A percentile compares a stretch with the other conserved stretches of the same genome.
These are phyloP conservation scores for Eleutherodactylus coqui DNA, from an alignment of 2,797 vertebrate species.

Conservation along the genomic window DNA sequence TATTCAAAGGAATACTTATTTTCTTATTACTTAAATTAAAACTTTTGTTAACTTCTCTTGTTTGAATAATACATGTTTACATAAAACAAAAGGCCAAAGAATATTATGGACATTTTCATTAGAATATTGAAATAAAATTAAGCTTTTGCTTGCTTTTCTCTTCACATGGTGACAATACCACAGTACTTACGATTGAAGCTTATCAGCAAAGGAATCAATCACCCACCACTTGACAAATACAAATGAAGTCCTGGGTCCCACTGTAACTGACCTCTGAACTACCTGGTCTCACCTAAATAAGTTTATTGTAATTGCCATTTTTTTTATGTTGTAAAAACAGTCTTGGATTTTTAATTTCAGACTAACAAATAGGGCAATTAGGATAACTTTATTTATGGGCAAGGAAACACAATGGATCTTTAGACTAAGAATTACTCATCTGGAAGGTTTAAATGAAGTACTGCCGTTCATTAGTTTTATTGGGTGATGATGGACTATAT, in stretches of 20 bases:
- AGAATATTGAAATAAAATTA: background rate
- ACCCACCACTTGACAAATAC: background rate
- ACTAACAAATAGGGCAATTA: no score
- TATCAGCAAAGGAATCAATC: background rate
- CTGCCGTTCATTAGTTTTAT: no score
- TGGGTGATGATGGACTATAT: no score
- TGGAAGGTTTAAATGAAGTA: no score
- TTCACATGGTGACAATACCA: background rate
- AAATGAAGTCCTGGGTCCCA: background rate
- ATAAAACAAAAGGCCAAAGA: background rate
- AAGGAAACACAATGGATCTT: no score
- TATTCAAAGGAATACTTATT: background rate
- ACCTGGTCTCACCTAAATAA: no score
- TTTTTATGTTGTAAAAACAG: no score
- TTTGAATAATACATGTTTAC: background rate
- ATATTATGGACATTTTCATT: background rate
- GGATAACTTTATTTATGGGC: no score
- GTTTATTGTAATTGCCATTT: no score
- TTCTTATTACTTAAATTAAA: conserved; percentile 17
- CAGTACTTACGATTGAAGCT: no score
- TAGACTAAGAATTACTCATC: no score
- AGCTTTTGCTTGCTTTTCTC: background rate
- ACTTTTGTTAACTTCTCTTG: background rate
- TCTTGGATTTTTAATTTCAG: no score
- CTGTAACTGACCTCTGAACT: background rate